Conservation (phyloP, 2,888 invertebrate species). For the Cetonia aurata region DNA sequence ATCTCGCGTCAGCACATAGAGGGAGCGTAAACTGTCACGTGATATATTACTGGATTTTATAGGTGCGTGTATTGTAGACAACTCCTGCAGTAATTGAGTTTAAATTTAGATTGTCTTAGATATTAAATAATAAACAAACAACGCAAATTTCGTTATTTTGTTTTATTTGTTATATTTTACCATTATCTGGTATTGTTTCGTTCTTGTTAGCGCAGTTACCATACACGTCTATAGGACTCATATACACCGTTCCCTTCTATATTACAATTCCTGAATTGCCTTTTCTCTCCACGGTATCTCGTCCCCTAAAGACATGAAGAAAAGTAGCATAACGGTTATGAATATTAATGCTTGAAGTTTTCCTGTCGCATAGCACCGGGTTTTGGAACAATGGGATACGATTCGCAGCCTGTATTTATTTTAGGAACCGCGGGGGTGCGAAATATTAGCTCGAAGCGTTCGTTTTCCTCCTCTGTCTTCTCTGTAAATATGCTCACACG, state of each 20-base stretch:
- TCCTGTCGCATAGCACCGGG: conserved; percentile 36
- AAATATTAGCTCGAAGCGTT: conserved; percentile 52
- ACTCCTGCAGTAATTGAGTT: too few species aligned
- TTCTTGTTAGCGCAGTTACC: not conserved
- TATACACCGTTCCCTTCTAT: not conserved
- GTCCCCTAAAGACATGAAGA: conserved; percentile 41
- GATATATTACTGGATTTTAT: conserved; percentile 11
- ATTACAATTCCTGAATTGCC: conserved; percentile 27
- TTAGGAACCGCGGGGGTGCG: conserved; percentile 55
- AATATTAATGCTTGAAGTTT: conserved; percentile 46
- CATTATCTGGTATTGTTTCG: not conserved
- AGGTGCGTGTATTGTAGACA: too few species aligned
- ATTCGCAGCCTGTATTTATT: conserved; percentile 57
- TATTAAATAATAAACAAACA: too few species aligned
- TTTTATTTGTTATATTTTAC: too few species aligned
- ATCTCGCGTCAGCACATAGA: conserved; percentile 34
- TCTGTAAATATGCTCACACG: too few species aligned
- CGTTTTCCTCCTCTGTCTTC: conserved; percentile 10
- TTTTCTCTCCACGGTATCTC: conserved; percentile 28
- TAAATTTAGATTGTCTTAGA: too few species aligned
- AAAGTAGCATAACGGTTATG: conserved; percentile 45
- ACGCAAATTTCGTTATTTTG: too few species aligned
- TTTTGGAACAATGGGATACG: conserved; percentile 56
- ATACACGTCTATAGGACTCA: not conserved
- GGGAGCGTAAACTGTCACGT: conserved; percentile 22